Conservation (phyloP, 2,888 invertebrate species). For the Apotomis capreana region DNA sequence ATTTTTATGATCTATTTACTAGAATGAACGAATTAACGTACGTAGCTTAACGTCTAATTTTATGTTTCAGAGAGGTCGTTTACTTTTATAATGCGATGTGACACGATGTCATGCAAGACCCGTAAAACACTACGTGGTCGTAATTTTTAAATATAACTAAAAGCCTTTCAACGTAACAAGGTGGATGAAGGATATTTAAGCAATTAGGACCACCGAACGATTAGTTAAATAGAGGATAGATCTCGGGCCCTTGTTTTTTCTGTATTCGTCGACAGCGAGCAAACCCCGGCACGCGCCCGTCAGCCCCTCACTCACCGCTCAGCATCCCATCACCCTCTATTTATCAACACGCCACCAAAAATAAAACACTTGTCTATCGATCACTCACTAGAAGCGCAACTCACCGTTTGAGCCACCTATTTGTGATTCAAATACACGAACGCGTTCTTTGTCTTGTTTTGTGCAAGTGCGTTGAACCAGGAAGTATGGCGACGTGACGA, state of each 20-base stretch:
- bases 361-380: constrained; percentile 39
- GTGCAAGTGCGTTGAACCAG: constrained; percentile 39
- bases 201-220: constrained; percentile 17
- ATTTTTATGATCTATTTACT: constrained; percentile 23
- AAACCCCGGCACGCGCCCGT: constrained; percentile 58
- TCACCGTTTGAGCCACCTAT: constrained; percentile 33
- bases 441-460: constrained; percentile 24
- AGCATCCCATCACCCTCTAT: constrained; percentile 55
- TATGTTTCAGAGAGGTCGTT: constrained; percentile 26
- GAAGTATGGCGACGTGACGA: constrained; percentile 5
- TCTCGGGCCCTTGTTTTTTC: constrained; percentile 32
- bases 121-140: constrained; percentile 14
- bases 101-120: constrained; percentile 12
- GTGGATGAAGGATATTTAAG: background rate
- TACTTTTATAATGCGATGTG: constrained; percentile 21
- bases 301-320: constrained; percentile 59
- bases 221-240: constrained; percentile 20
- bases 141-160: constrained; percentile 13
- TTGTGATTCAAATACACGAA: constrained; percentile 9
- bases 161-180: constrained; percentile 4
- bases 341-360: constrained; percentile 49
- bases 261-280: constrained; percentile 55
- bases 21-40: constrained; percentile 33
- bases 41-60: constrained; percentile 2
- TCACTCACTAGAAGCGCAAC: constrained; percentile 42